Conservation (phyloP, 2,113 vertebrate genomes). For the Dromas ardeola region DNA sequence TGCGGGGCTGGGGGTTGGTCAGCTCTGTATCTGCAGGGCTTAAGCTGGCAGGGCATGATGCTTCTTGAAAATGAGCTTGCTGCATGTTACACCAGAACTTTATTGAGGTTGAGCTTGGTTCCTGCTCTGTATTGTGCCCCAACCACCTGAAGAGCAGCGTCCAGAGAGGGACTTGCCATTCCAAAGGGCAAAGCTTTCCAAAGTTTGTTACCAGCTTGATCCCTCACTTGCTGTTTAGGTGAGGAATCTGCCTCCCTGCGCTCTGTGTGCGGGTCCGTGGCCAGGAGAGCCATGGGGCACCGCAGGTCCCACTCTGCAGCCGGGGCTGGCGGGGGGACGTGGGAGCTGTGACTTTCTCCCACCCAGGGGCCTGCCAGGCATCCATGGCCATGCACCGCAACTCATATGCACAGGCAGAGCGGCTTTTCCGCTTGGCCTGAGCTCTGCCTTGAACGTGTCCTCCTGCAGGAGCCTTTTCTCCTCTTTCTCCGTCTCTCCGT, state of each 20-base stretch:
- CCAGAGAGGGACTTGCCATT: background rate
- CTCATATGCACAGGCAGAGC: background rate
- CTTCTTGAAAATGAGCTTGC: background rate
- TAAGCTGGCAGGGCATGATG: rapidly evolving
- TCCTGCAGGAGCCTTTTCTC: background rate
- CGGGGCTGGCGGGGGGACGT: rapidly evolving
- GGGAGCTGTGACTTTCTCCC: background rate
- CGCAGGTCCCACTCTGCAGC: rapidly evolving
- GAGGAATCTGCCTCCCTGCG: background rate
- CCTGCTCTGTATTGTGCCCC: background rate
- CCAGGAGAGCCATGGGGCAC: rapidly evolving
- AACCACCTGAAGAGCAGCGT: background rate
- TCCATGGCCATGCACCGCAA: rapidly evolving
- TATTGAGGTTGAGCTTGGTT: background rate
- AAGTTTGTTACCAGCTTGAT: background rate
- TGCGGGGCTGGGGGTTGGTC: background rate
- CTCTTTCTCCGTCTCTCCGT: rapidly evolving
- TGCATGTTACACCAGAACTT: background rate
- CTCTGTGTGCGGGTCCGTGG: background rate
- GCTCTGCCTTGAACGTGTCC: background rate
- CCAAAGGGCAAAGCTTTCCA: background rate
- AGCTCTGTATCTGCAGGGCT: background rate
- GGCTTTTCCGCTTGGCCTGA: rapidly evolving
- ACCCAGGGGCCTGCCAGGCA: background rate
- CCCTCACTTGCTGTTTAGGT: background rate